A percentile compares a stretch with the other conserved stretches of the same genome.
Evolutionary conservation across 2,797 vertebrate genomes (phyloP).

Genomic region (Sebastes steindachneri): DNA sequence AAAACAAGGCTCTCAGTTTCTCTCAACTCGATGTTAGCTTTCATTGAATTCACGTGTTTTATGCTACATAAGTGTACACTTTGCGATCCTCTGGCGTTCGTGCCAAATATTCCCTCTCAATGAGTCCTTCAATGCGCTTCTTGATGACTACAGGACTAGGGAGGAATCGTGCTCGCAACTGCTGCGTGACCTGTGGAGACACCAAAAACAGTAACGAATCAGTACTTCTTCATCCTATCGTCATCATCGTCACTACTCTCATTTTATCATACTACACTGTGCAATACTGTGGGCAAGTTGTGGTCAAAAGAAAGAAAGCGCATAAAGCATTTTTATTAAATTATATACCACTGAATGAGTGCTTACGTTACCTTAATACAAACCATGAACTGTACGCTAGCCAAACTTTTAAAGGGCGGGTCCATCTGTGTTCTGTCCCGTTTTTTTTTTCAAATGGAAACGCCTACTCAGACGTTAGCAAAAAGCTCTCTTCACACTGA

Average conservation of each 20-base stretch:
- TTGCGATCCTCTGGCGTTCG: constrained; percentile 99
- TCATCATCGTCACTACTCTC: background rate
- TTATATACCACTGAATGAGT: background rate
- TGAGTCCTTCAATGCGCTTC: constrained; percentile 99
- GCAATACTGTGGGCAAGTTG: background rate
- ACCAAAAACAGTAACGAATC: constrained; percentile 13
- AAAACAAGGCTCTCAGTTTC: constrained; percentile 71
- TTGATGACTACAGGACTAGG: constrained; percentile 99
- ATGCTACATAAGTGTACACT: constrained; percentile 99
- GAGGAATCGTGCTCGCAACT: constrained; percentile 97
- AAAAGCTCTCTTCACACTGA: too few species aligned
- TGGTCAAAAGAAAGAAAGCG: background rate
- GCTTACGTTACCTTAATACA: too few species aligned
- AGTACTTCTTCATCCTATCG: background rate
- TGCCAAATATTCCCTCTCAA: constrained; percentile 99
- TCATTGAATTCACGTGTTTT: constrained; percentile 84
- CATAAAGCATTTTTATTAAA: background rate
- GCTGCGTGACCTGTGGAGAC: constrained; percentile 93
- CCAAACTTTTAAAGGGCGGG: too few species aligned
- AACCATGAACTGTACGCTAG: too few species aligned
- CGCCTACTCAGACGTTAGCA: too few species aligned
- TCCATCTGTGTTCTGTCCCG: too few species aligned
- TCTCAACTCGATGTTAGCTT: constrained; percentile 58
- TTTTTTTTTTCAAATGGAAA: too few species aligned
- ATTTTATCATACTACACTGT: background rate